A percentile compares a stretch with the other conserved stretches of the same genome.
These are phyloP conservation scores for Drosophila micromelanica DNA, from an alignment of 1,140 invertebrate species.

Conservation along the genomic window DNA sequence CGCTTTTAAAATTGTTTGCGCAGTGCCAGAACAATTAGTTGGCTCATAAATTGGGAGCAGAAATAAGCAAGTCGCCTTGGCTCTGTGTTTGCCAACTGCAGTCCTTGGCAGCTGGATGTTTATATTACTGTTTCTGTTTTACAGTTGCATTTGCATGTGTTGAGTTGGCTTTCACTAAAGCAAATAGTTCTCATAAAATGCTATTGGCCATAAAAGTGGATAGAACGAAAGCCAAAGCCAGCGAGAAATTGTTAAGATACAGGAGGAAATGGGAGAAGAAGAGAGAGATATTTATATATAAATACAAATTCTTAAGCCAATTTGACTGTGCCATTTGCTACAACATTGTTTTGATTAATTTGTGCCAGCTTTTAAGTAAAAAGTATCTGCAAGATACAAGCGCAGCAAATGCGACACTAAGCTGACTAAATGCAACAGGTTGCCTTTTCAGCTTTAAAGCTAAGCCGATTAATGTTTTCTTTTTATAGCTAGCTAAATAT, in stretches of 20 bases:
- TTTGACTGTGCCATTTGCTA: conserved; percentile 59
- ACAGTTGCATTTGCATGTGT: conserved; percentile 69
- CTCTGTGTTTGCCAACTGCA: conserved; percentile 30
- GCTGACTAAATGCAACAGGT: conserved; percentile 23
- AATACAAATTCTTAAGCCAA: conserved; percentile 19
- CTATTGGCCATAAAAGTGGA: conserved; percentile 71
- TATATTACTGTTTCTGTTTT: conserved; percentile 47
- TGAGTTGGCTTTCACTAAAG: conserved; percentile 57
- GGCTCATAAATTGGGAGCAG: conserved; percentile 19
- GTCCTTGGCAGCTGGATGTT: conserved; percentile 27
- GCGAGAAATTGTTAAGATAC: background rate
- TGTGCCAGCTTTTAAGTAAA: conserved; percentile 37
- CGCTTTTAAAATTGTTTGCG: background rate
- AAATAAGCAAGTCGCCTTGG: background rate
- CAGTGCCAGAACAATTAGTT: conserved; percentile 19
- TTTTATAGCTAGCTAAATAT: background rate
- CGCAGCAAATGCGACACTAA: conserved; percentile 50
- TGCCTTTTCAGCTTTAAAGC: background rate
- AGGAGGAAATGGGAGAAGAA: background rate
- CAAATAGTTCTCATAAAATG: conserved; percentile 72
- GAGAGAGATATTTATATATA: background rate
- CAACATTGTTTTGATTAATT: conserved; percentile 80
- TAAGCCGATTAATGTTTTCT: conserved; percentile 16
- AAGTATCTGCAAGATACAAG: conserved; percentile 23
- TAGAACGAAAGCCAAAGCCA: conserved; percentile 39